Conservation (phyloP, 1,140 invertebrate species). For the Bombus waltoni region DNA sequence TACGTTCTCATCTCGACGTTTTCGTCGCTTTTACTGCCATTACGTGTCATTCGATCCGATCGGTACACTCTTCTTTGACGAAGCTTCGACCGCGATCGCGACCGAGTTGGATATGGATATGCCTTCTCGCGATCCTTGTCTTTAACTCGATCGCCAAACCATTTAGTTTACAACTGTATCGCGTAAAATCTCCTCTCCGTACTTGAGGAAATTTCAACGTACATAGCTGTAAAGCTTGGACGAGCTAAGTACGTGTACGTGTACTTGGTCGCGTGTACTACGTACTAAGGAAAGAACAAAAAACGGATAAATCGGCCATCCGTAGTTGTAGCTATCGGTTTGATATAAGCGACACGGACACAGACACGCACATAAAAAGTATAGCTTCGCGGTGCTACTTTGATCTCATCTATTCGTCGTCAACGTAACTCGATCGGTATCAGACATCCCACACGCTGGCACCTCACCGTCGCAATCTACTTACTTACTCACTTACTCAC, state of each 20-base stretch:
- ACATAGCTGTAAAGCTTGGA: no score
- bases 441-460: conserved; percentile 45
- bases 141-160: background rate
- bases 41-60: background rate
- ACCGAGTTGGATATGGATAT: no score
- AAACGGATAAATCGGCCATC: no score
- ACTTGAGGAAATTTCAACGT: no score
- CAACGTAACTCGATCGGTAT: background rate
- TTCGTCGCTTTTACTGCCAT: conserved; percentile 22
- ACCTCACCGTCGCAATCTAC: background rate
- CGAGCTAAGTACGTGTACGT: no score
- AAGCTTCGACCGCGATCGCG: background rate
- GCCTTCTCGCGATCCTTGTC: no score
- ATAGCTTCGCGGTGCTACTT: background rate
- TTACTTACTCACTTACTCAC: conserved; percentile 5
- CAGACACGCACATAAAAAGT: background rate
- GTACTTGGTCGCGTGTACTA: no score
- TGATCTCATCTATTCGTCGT: background rate
- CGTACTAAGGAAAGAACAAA: no score
- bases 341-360: background rate
- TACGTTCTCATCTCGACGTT: conserved; percentile 13
- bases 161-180: no score
- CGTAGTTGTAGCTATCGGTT: no score
- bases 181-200: no score
- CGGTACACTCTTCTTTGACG: background rate